phyloP scores from a whole-genome alignment of 2,888 invertebrate species.

The Dorcus hopei region DNA sequence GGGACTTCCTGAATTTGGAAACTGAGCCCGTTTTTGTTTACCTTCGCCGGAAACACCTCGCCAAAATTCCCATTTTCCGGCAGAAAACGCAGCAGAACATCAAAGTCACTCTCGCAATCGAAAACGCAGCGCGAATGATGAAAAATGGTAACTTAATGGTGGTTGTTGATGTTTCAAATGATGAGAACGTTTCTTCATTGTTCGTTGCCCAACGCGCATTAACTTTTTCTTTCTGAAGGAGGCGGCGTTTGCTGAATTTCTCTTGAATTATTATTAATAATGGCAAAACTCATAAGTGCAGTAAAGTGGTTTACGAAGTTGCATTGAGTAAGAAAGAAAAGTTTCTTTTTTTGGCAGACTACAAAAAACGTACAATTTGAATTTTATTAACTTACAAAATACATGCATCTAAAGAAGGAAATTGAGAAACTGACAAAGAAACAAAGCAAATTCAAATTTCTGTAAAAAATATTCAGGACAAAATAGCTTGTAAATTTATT shows the following conservation, averaged over 20 bases:
- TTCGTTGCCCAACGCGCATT: slow-evolving; percentile 15
- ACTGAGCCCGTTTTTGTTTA: neutral
- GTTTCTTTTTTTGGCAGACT: too few species aligned
- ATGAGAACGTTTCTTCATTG: slow-evolving; percentile 21
- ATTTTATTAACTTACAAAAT: too few species aligned
- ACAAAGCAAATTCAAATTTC: too few species aligned
- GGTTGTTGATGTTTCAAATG: slow-evolving; percentile 7
- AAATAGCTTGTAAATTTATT: too few species aligned
- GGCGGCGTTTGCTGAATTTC: neutral
- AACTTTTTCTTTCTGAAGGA: slow-evolving; percentile 16
- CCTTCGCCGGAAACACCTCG: slow-evolving; percentile 8
- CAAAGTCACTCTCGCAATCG: neutral
- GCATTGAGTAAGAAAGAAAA: too few species aligned
- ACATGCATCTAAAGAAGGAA: too few species aligned
- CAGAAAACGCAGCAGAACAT: slow-evolving; percentile 6
- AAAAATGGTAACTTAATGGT: slow-evolving; percentile 11
- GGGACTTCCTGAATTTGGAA: too few species aligned
- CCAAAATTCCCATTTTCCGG: slow-evolving; percentile 11
- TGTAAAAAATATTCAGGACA: too few species aligned
- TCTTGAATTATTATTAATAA: neutral
- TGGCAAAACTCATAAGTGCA: too few species aligned
- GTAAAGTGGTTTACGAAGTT: too few species aligned
- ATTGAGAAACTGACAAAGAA: too few species aligned
- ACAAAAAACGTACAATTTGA: too few species aligned
- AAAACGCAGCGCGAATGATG: neutral